phyloP scores from a whole-genome alignment of 1,140 invertebrate species.

The Fragariocoptes setiger region DNA sequence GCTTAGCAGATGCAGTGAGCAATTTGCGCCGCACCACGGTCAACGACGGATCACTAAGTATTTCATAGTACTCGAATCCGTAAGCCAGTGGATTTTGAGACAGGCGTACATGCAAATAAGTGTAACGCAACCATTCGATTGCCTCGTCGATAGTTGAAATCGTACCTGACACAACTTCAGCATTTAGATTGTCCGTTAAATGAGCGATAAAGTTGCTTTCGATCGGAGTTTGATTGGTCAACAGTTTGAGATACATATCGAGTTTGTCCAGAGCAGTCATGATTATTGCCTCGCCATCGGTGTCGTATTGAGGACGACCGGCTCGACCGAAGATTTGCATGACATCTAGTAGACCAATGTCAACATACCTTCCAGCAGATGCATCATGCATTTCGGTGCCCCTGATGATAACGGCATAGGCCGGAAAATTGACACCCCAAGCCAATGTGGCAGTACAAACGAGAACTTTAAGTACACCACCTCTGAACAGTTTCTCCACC shows the following conservation, averaged over 20 bases:
- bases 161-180: conserved; percentile 75
- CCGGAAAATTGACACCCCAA: conserved; percentile 96
- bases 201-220: conserved; percentile 80
- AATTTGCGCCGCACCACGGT: conserved; percentile 35
- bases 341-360: conserved; percentile 85
- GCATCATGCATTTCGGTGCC: conserved; percentile 94
- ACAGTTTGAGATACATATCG: conserved; percentile 59
- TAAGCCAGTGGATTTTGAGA: conserved; percentile 65
- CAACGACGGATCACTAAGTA: conserved; percentile 38
- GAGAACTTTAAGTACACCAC: conserved; percentile 63
- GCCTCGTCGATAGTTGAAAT: conserved; percentile 82
- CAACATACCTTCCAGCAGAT: conserved; percentile 67
- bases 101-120: conserved; percentile 81
- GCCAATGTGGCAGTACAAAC: conserved; percentile 91
- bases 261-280: conserved; percentile 78
- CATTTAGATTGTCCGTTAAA: conserved; percentile 84
- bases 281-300: conserved; percentile 68
- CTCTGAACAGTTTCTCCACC: conserved; percentile 58
- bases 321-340: conserved; percentile 97
- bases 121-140: conserved; percentile 87
- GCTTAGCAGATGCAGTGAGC: conserved; percentile 40
- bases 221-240: conserved; percentile 89
- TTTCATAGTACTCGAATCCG: conserved; percentile 35
- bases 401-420: conserved; percentile 43
- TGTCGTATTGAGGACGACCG: conserved; percentile 43